Percentiles rank a stretch among this genome's conserved stretches.
phyloP scores from a whole-genome alignment of 2,797 vertebrate genomes.

The Falco naumanni region DNA sequence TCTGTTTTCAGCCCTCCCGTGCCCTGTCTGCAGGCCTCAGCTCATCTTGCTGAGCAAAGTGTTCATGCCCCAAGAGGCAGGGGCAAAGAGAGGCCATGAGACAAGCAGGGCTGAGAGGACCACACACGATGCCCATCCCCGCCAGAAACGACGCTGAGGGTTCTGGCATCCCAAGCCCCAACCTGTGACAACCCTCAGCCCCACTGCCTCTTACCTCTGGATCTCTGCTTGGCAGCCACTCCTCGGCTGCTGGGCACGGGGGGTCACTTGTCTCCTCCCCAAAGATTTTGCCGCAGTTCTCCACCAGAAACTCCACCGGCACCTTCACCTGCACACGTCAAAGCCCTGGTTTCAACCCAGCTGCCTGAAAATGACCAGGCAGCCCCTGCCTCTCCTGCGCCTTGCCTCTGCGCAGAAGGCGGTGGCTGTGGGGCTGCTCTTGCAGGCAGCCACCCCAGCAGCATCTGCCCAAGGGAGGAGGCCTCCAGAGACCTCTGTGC shows the following conservation, averaged over 20 bases:
- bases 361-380: too few species aligned
- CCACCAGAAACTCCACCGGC: background rate
- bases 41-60: background rate
- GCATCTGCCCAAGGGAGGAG: too few species aligned
- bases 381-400: background rate
- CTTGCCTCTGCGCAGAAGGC: too few species aligned
- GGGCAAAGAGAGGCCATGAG: background rate
- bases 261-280: rapidly evolving
- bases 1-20: background rate
- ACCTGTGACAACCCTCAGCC: background rate
- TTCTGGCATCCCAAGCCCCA: background rate
- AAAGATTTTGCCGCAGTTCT: background rate
- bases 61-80: background rate
- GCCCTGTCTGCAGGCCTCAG: background rate
- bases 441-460: too few species aligned
- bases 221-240: too few species aligned
- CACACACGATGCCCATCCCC: background rate
- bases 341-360: background rate
- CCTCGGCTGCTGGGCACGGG: background rate
- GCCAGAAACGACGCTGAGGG: background rate
- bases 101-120: too few species aligned
- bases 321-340: background rate
- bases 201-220: background rate
- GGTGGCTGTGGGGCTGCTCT: too few species aligned
- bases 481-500: background rate